Evolutionary conservation across 2,113 vertebrate species (phyloP).

Genomic region (Bos javanicus): DNA sequence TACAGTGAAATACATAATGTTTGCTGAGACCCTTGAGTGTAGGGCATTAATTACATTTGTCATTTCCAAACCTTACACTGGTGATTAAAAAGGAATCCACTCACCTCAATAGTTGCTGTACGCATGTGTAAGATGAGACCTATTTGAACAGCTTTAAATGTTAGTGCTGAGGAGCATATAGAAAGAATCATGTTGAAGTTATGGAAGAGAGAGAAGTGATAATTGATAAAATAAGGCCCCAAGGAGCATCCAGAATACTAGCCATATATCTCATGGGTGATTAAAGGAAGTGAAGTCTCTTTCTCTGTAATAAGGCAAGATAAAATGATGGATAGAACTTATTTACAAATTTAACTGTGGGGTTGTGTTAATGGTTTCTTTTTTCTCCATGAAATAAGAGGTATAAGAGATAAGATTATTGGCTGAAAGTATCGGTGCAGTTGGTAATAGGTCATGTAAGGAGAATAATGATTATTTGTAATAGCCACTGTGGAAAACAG

Average conservation of each 20-base stretch:
- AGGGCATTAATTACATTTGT: not conserved
- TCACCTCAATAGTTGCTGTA: not conserved
- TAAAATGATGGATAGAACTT: not conserved
- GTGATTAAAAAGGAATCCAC: not conserved
- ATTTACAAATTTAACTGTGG: not conserved
- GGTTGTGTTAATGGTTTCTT: not conserved
- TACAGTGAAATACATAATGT: not conserved
- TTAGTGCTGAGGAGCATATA: not conserved
- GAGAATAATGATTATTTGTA: not conserved
- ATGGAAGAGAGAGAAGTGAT: not conserved
- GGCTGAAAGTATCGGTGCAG: not conserved
- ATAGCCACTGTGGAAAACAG: not conserved
- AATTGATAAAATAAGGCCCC: not conserved
- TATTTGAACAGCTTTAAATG: not conserved
- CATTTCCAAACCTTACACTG: not conserved
- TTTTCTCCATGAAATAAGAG: not conserved
- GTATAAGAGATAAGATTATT: not conserved
- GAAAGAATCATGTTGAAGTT: not conserved
- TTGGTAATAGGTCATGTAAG: not conserved
- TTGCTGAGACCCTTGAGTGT: not conserved
- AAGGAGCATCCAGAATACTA: not conserved
- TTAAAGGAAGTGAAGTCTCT: not conserved
- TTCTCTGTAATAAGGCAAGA: not conserved
- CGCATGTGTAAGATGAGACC: not conserved
- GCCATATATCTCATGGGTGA: not conserved